phyloP scores from a whole-genome alignment of 2,113 vertebrate genomes.

The Odontesthes bonariensis region DNA sequence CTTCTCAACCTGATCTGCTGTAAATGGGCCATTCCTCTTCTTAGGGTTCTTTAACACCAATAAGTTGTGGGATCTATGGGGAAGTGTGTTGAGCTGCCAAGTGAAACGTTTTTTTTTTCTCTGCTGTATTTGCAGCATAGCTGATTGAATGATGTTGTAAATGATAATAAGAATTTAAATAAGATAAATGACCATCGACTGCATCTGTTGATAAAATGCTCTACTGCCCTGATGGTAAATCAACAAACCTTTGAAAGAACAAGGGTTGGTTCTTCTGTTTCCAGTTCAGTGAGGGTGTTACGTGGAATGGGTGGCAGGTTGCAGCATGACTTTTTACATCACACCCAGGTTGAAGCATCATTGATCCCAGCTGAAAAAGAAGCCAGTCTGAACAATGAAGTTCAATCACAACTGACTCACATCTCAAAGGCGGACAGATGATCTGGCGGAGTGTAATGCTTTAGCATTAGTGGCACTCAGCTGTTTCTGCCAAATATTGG shows the following conservation, averaged over 20 bases:
- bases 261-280: slow-evolving; percentile 27
- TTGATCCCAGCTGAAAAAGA: slow-evolving; percentile 97
- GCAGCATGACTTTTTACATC: slow-evolving; percentile 89
- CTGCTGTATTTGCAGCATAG: not conserved
- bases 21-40: slow-evolving; percentile 4
- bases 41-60: not conserved
- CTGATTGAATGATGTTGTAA: not conserved
- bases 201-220: not conserved
- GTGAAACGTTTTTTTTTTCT: no score
- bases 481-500: slow-evolving; percentile 94
- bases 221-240: slow-evolving; percentile 2
- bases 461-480: slow-evolving; percentile 95
- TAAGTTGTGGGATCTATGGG: not conserved
- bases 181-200: not conserved
- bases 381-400: slow-evolving; percentile 94
- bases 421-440: slow-evolving; percentile 87
- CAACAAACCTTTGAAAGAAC: slow-evolving; percentile 16
- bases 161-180: not conserved
- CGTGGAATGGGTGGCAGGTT: slow-evolving; percentile 85
- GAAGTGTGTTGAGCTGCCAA: not conserved
- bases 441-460: slow-evolving; percentile 91
- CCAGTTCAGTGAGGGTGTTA: slow-evolving; percentile 79
- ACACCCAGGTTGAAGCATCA: slow-evolving; percentile 92
- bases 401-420: slow-evolving; percentile 95
- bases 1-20: not conserved